Evolutionary conservation across 2,797 vertebrate genomes (phyloP).

Genomic region (Malacoctenus gilli): DNA sequence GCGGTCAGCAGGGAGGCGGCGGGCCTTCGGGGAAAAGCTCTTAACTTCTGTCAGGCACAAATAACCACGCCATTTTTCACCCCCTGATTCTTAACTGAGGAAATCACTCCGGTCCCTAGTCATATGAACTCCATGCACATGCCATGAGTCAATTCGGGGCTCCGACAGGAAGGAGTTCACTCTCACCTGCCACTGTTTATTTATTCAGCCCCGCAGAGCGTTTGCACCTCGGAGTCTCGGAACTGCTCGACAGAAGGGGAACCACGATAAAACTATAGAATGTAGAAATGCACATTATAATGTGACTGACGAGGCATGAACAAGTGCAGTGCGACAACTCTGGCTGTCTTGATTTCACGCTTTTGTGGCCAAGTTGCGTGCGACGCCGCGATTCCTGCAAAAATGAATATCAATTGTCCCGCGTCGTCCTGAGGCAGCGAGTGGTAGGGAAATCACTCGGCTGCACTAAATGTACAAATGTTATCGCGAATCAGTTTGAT

Average conservation of each 20-base stretch:
- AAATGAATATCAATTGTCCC: conserved; percentile 14
- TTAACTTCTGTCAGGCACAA: conserved; percentile 90
- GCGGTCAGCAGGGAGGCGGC: conserved; percentile 82
- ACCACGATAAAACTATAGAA: conserved; percentile 1
- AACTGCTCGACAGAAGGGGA: conserved; percentile 23
- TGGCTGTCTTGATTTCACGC: conserved; percentile 21
- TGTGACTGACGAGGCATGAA: conserved; percentile 8
- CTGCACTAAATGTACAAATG: not conserved
- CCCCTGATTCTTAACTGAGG: conserved; percentile 82
- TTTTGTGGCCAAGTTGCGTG: conserved; percentile 12
- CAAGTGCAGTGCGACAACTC: conserved; percentile 15
- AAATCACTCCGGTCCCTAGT: conserved; percentile 82
- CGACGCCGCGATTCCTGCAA: not conserved
- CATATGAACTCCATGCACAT: conserved; percentile 82
- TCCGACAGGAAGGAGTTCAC: conserved; percentile 62
- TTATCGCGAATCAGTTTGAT: conserved; percentile 9
- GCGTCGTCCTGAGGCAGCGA: not conserved
- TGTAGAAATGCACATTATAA: conserved; percentile 5
- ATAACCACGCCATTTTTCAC: conserved; percentile 88
- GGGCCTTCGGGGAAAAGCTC: conserved; percentile 83
- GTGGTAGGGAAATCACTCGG: not conserved
- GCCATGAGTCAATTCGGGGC: conserved; percentile 81
- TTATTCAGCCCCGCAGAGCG: no score
- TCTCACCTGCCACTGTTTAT: conserved; percentile 12
- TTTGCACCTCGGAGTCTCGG: conserved; percentile 29